Evolutionary conservation across 2,113 vertebrate species (phyloP).

Genomic region (Phylloscopus trochilus): DNA sequence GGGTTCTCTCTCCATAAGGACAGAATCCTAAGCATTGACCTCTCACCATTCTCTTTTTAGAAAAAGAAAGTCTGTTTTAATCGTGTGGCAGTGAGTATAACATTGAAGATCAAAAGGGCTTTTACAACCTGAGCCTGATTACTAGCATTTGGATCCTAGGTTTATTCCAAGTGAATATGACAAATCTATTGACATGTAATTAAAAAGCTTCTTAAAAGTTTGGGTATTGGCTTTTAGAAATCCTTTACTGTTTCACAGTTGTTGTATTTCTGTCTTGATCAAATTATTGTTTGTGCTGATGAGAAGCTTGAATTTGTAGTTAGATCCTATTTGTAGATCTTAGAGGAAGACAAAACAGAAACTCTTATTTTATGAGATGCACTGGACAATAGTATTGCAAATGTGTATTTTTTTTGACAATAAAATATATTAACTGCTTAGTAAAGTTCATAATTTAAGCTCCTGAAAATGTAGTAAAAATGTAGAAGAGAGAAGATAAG

Average conservation of each 20-base stretch:
- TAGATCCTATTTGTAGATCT: background rate
- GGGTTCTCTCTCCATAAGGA: background rate
- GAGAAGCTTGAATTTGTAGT: background rate
- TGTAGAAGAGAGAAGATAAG: background rate
- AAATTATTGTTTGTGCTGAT: background rate
- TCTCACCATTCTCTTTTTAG: background rate
- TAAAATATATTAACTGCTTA: background rate
- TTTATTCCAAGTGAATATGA: background rate
- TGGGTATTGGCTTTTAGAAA: background rate
- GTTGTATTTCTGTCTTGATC: background rate
- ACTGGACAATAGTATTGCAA: background rate
- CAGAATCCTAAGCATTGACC: background rate
- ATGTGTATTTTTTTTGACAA: background rate
- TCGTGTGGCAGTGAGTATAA: background rate
- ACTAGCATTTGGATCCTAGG: background rate
- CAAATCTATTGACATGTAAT: background rate
- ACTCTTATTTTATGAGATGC: background rate
- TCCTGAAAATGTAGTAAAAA: background rate
- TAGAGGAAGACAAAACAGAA: background rate
- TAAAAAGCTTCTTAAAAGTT: background rate
- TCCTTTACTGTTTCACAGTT: background rate
- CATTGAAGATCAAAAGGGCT: background rate
- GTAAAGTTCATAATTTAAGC: background rate
- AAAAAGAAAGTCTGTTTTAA: background rate
- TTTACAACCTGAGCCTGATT: background rate